A percentile compares a stretch with the other conserved stretches of the same genome.
Conservation (phyloP, 2,888 invertebrate genomes). For the Chymomyza amoena region DNA sequence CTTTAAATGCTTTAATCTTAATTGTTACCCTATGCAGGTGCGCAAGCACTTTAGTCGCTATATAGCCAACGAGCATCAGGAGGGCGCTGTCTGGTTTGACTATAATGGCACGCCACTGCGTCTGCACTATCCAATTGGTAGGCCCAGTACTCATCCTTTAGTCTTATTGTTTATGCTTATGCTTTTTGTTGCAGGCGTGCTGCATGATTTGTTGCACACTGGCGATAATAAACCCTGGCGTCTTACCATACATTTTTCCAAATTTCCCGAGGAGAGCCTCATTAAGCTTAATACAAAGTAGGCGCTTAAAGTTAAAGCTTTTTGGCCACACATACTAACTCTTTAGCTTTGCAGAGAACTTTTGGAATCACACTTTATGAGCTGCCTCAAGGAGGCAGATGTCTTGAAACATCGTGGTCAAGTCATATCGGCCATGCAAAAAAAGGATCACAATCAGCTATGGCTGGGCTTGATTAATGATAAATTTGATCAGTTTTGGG, state of each 20-base stretch:
- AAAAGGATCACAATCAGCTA: constrained; percentile 97
- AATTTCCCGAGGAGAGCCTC: constrained; percentile 94
- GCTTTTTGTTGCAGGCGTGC: constrained; percentile 82
- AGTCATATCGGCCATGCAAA: constrained; percentile 94
- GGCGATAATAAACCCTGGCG: constrained; percentile 93
- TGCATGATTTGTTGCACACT: constrained; percentile 89
- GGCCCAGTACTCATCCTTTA: constrained; percentile 6
- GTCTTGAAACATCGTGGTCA: constrained; percentile 96
- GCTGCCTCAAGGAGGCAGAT: constrained; percentile 98
- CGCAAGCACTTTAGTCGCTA: constrained; percentile 92
- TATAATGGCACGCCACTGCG: constrained; percentile 94
- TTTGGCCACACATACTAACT: background rate
- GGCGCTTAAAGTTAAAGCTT: background rate
- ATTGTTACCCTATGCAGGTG: constrained; percentile 82
- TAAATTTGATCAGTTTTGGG: constrained; percentile 99
- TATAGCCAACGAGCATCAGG: constrained; percentile 88
- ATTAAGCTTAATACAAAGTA: constrained; percentile 92
- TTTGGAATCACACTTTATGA: constrained; percentile 96
- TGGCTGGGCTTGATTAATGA: constrained; percentile 97
- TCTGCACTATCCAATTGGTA: constrained; percentile 89
- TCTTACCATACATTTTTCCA: constrained; percentile 95
- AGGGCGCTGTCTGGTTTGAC: constrained; percentile 96
- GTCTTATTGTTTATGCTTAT: background rate
- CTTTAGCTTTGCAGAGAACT: constrained; percentile 84
- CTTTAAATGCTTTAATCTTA: background rate